phyloP scores from a whole-genome alignment of 2,888 invertebrate genomes.

The Diarsia brunnea region DNA sequence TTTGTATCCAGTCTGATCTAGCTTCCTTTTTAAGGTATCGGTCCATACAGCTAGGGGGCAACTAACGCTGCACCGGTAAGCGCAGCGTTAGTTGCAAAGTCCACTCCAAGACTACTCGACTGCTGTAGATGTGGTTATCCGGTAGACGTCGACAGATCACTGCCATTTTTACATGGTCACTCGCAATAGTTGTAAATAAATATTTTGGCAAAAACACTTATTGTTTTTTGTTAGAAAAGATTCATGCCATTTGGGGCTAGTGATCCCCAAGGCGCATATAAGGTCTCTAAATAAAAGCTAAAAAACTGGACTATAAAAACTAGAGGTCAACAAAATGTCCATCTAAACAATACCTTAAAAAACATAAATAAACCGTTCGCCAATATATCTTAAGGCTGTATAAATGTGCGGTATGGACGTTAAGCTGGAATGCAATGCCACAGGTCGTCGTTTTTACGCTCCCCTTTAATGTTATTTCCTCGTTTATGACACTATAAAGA shows the following conservation, averaged over 20 bases:
- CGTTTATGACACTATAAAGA: slow-evolving; percentile 90
- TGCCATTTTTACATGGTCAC: too few species aligned
- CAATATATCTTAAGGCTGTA: slow-evolving; percentile 74
- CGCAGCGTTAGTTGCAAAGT: too few species aligned
- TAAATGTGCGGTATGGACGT: slow-evolving; percentile 76
- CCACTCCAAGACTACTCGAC: background rate
- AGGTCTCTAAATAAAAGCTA: background rate
- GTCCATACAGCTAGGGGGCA: background rate
- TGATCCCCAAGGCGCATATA: background rate
- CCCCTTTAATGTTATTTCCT: slow-evolving; percentile 89
- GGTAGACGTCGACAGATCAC: too few species aligned
- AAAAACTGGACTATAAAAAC: slow-evolving; percentile 9
- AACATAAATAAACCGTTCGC: slow-evolving; percentile 63
- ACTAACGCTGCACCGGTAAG: too few species aligned
- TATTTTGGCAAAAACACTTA: background rate
- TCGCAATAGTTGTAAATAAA: background rate
- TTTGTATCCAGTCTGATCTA: background rate
- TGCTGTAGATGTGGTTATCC: too few species aligned
- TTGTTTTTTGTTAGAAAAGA: background rate
- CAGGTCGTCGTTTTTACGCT: slow-evolving; percentile 89
- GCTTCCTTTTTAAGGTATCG: background rate
- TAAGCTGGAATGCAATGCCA: slow-evolving; percentile 86
- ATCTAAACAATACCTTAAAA: slow-evolving; percentile 40
- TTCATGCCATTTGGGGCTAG: too few species aligned
- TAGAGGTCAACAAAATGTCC: background rate